phyloP scores from a whole-genome alignment of 1,140 invertebrate species.

The Aphelenchoides avenae region DNA sequence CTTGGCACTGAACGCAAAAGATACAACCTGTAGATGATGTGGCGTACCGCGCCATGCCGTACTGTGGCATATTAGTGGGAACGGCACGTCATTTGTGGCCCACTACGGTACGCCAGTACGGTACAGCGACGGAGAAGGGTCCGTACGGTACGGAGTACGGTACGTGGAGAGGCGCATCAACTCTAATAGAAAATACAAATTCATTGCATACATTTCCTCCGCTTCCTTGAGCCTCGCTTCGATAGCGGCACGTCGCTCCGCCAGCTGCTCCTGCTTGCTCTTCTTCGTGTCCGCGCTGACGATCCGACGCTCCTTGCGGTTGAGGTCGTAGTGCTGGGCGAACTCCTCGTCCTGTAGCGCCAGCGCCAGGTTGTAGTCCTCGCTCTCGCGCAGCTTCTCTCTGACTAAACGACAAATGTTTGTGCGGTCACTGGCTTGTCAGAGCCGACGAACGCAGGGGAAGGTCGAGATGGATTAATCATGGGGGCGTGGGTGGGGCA shows the following conservation, averaged over 20 bases:
- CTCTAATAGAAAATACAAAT: background rate
- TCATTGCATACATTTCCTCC: slow-evolving; percentile 9
- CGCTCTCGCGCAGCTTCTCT: slow-evolving; percentile 16
- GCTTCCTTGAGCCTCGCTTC: slow-evolving; percentile 3
- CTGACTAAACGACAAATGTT: too few relatives aligned
- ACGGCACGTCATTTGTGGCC: too few relatives aligned
- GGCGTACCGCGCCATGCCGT: too few relatives aligned
- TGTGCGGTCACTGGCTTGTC: too few relatives aligned
- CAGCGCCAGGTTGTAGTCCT: slow-evolving; percentile 16
- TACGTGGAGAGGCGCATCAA: background rate
- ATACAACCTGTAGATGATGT: too few relatives aligned
- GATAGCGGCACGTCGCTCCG: background rate
- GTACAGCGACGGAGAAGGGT: background rate
- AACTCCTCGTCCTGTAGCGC: slow-evolving; percentile 12
- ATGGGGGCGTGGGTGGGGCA: too few relatives aligned
- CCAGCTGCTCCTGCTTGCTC: slow-evolving; percentile 16
- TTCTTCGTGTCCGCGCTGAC: slow-evolving; percentile 10
- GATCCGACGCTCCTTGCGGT: slow-evolving; percentile 4
- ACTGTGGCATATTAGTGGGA: too few relatives aligned
- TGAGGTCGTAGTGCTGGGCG: slow-evolving; percentile 8
- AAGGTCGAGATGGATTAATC: too few relatives aligned
- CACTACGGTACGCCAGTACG: too few relatives aligned
- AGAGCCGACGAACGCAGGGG: too few relatives aligned
- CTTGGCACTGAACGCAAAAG: slow-evolving; percentile 7
- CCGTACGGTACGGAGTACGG: background rate